These are phyloP conservation scores for Agrenia bidenticulata DNA, from an alignment of 2,888 invertebrate genomes.

Conservation along the genomic window DNA sequence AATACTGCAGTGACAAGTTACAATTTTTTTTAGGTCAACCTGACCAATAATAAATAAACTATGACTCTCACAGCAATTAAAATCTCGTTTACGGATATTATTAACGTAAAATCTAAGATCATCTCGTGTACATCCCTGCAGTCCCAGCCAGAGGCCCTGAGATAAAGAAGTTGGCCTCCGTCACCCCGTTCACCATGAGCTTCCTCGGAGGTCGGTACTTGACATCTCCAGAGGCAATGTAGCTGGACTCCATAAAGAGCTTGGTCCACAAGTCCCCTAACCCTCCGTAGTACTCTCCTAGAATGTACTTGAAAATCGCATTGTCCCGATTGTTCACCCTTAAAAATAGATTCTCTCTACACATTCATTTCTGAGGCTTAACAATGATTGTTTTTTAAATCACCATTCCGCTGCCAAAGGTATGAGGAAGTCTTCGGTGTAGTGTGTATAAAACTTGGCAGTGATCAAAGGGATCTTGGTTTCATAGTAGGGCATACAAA, in stretches of 20 bases:
- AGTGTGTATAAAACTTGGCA: conserved; percentile 10
- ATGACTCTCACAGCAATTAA: no score
- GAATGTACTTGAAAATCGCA: conserved; percentile 17
- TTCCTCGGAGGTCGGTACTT: conserved; percentile 36
- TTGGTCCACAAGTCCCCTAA: conserved; percentile 29
- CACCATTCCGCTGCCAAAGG: conserved; percentile 25
- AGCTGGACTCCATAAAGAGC: conserved; percentile 37
- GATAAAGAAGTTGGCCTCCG: conserved; percentile 41
- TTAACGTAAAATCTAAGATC: neutral
- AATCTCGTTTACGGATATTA: no score
- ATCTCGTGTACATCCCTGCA: conserved; percentile 16
- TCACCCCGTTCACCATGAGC: conserved; percentile 35
- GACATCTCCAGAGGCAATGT: conserved; percentile 23
- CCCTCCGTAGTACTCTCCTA: conserved; percentile 30
- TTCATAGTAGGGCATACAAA: conserved; percentile 18
- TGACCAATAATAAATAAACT: no score
- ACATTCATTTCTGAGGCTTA: no score
- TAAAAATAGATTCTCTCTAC: neutral
- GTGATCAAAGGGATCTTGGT: neutral
- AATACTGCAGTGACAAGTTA: no score
- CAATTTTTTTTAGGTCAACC: no score
- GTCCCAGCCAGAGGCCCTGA: conserved; percentile 33
- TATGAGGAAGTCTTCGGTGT: conserved; percentile 21
- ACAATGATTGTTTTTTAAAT: no score
- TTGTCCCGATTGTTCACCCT: conserved; percentile 41